Base-by-base conservation (phyloP, 2,797 vertebrate genomes). In the Alauda arvensis region DNA sequence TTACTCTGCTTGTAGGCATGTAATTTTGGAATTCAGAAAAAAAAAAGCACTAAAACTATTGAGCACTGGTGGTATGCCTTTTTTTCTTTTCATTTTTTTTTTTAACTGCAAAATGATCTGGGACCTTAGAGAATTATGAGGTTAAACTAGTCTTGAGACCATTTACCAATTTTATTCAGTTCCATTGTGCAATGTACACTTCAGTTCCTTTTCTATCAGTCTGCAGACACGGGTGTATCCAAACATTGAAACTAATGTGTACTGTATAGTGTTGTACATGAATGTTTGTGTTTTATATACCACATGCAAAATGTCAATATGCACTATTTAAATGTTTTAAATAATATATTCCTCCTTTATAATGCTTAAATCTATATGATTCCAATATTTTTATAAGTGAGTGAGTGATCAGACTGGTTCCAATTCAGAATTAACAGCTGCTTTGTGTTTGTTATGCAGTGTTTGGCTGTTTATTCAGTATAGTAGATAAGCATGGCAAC, bases 401-500 rank as follows among this genome's bases (percentile, higher is more conserved):
- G 92, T 97, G 94, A 94, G 94, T 97, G 96, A 96, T 97, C 97
- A 95, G 95, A 95, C 96, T 94, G 92, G 95, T 96, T 96, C 97
- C 96, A 97, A 96, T 97, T 97, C 97, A 96, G 97, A 97, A 96
- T 97, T 98, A 97, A 97, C 96, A 97, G 96, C 97, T 97, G 95
- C 97, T 97, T 97, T 94, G 95, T 97, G 94, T 96, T 96, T 80
- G 95, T 96, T 94, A 91, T 95, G 96, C 93, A 90, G 84, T 96
- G 93, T 97, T 96, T 96, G 96, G 96, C 96, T 96, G 94, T 95
- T 96, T 96, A 94, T 93, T 95, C 95, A 94, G 94, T 97, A 97
- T 97, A 96, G 96, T 98, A 96, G 96, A 93, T 97, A 97, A 98
- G 98, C 98, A 98, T 98, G 98, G 97, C 97, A 96, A 96, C 95